Evolutionary conservation across 2,113 vertebrate genomes (phyloP).

Genomic region (Onychostruthus taczanowskii): DNA sequence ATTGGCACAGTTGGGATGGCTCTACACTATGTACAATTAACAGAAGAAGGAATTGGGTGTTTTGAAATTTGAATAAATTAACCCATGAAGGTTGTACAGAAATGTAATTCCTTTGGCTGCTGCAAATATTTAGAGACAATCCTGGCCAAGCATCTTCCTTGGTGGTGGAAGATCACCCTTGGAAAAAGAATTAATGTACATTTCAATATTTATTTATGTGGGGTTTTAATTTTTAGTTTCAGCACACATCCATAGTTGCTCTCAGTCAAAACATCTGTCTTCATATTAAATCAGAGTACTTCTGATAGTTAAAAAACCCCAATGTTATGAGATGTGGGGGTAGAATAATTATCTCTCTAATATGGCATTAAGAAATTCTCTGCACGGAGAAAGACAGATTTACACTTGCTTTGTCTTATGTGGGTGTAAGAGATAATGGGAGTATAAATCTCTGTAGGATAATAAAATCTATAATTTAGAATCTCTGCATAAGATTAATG

Average conservation of each 20-base stretch:
- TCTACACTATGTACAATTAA: not conserved
- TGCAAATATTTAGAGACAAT: not conserved
- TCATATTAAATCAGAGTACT: conserved; percentile 50
- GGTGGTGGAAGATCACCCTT: not conserved
- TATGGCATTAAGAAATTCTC: conserved; percentile 25
- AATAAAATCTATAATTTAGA: conserved; percentile 64
- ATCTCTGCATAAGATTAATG: conserved; percentile 21
- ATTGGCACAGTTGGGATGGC: not conserved
- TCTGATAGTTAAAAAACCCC: conserved; percentile 57
- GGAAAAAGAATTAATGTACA: not conserved
- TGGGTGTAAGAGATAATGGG: conserved; percentile 52
- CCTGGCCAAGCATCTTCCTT: not conserved
- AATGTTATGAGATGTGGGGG: conserved; percentile 35
- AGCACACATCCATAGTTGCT: not conserved
- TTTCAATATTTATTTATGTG: not conserved
- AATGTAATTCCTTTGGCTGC: not conserved
- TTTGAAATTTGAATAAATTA: not conserved
- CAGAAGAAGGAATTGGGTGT: not conserved
- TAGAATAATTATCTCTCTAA: conserved; percentile 45
- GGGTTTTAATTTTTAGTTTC: conserved; percentile 13
- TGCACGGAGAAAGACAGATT: not conserved
- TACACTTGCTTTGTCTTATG: conserved; percentile 26
- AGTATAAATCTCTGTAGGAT: conserved; percentile 46
- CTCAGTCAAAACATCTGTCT: conserved; percentile 62
- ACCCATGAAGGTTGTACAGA: not conserved